Conservation (phyloP, 2,113 vertebrate genomes). For the Ammodytes marinus region DNA sequence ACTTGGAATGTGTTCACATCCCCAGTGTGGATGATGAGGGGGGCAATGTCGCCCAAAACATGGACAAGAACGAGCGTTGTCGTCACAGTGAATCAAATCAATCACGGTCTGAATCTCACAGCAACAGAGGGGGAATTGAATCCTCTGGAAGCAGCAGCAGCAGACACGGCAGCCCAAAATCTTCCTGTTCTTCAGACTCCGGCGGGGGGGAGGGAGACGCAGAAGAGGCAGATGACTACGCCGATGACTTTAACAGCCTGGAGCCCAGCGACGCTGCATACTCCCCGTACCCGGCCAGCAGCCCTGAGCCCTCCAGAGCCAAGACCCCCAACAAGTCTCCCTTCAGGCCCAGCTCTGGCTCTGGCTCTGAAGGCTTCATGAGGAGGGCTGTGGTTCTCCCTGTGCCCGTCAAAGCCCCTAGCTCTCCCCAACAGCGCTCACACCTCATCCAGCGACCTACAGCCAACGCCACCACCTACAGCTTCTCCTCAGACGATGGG, state of each 20-base stretch:
- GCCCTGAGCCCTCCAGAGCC: slow-evolving; percentile 68
- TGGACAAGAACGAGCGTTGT: slow-evolving; percentile 27
- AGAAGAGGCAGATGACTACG: slow-evolving; percentile 80
- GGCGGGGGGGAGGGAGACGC: slow-evolving; percentile 59
- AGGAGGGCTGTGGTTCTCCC: slow-evolving; percentile 69
- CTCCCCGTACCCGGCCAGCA: slow-evolving; percentile 71
- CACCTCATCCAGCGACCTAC: slow-evolving; percentile 56
- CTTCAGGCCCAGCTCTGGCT: background rate
- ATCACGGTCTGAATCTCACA: slow-evolving; percentile 46
- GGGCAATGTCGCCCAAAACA: slow-evolving; percentile 5
- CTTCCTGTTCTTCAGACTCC: slow-evolving; percentile 77
- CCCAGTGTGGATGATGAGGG: slow-evolving; percentile 43
- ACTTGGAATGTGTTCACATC: slow-evolving; percentile 46
- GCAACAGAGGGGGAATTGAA: slow-evolving; percentile 26
- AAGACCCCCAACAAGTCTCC: slow-evolving; percentile 51
- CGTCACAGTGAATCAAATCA: slow-evolving; percentile 31
- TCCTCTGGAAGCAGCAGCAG: slow-evolving; percentile 42
- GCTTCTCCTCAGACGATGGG: slow-evolving; percentile 73
- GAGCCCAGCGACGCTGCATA: slow-evolving; percentile 75
- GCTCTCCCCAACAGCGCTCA: slow-evolving; percentile 82
- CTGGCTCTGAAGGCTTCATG: slow-evolving; percentile 62
- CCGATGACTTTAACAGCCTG: slow-evolving; percentile 87
- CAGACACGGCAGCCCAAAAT: slow-evolving; percentile 62
- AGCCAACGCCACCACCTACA: slow-evolving; percentile 65
- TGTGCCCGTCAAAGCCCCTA: slow-evolving; percentile 81